Base-by-base conservation (phyloP, 2,797 vertebrate species). In the Aulostomus chinensis region DNA sequence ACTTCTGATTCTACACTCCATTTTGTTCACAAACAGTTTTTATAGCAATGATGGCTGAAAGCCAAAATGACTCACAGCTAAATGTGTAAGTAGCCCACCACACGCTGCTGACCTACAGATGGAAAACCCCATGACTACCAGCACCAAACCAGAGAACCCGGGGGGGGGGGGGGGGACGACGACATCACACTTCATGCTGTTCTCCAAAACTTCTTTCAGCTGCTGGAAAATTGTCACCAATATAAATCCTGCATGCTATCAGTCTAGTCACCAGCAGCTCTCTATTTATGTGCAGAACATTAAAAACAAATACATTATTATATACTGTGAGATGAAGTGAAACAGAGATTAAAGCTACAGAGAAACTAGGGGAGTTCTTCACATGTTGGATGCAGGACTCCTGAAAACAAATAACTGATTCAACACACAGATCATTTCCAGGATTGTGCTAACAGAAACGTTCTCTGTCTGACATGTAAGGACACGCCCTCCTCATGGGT, bases 81-180 rank as follows among this genome's bases (percentile, higher is more conserved):
- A n/a, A n/a, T n/a, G n/a, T n/a, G n/a, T n/a, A n/a, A n/a, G n/a
- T n/a, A n/a, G n/a, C n/a, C n/a, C n/a, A 37, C 17, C 14, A 57
- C 40, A 38, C 47, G 9, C n/a, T 54, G 39, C 20, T 35, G 41
- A 58, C 21, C 38, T 47, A 46, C 14, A 38, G n/a, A 12, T 72
- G 73, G 63, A 74, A 78, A 79, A 50, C 42, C 59, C 68, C 52
- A 56, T 42, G 52, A 70, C 39, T 21, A 42, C 51, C 22, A 57
- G 12, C 18, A 35, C 24, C 2, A 40, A 63, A 45, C 15, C 9
- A 38, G 38, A 52, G 5, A 51, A 32, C n/a, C 15, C 55, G 22
- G 3, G 6, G n/a, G 6, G 60, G 17, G n/a, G n/a, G n/a, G n/a
- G n/a, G n/a, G n/a, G n/a, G n/a, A n/a, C n/a, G n/a, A n/a, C n/a